phyloP scores from a whole-genome alignment of 2,888 invertebrate species.

The Acanthosepion lycidas region DNA sequence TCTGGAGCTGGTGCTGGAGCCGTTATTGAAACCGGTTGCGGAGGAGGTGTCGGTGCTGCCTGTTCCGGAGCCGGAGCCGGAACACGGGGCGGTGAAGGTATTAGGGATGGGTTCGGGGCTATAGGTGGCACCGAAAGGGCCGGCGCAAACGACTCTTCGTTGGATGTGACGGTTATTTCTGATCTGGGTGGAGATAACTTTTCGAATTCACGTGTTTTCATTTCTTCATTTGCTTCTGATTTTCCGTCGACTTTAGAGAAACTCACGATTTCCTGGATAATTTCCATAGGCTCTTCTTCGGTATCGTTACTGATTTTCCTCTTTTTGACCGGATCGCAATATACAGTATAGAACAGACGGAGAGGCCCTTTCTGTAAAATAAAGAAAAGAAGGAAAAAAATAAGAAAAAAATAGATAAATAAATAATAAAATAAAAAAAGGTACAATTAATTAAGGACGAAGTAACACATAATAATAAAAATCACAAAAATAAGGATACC shows the following conservation, averaged over 20 bases:
- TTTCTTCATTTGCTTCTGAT: not conserved
- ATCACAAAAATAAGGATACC: no score
- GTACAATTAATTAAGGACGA: no score
- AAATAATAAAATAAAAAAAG: no score
- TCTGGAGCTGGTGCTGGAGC: not conserved
- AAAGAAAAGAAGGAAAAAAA: slow-evolving; percentile 43
- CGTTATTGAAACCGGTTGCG: not conserved
- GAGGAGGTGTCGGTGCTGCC: not conserved
- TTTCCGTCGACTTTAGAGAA: not conserved
- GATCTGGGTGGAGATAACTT: not conserved
- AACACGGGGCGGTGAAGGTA: not conserved
- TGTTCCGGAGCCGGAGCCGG: not conserved
- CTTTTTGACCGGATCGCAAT: slow-evolving; percentile 61
- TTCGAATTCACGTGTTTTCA: not conserved
- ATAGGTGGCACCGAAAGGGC: not conserved
- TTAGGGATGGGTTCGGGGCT: not conserved
- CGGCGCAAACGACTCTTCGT: not conserved
- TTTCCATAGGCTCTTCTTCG: not conserved
- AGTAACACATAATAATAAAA: no score
- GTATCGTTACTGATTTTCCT: slow-evolving; percentile 44
- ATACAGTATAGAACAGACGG: slow-evolving; percentile 78
- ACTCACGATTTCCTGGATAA: not conserved
- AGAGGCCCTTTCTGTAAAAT: slow-evolving; percentile 80
- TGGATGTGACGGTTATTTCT: slow-evolving; percentile 6
- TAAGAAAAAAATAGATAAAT: not conserved